Evolutionary conservation across 2,113 vertebrate genomes (phyloP).

Genomic region (Nyctibius bracteatus): DNA sequence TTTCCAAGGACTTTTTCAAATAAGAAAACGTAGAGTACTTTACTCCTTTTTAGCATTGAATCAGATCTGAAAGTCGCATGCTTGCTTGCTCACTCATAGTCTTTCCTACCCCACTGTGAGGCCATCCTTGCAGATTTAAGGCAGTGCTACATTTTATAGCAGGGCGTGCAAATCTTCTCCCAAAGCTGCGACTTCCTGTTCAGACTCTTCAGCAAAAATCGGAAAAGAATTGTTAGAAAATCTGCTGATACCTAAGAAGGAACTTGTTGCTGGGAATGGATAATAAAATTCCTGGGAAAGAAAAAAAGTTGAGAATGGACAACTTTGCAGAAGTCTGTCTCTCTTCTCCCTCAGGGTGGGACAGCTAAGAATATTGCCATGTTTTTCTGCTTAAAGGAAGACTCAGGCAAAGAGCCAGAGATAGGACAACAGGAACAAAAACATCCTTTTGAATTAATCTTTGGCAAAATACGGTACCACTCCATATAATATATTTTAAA

Average conservation of each 20-base stretch:
- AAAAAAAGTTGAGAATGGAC: neutral
- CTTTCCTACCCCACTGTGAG: neutral
- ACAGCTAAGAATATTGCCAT: neutral
- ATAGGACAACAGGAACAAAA: neutral
- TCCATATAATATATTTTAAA: neutral
- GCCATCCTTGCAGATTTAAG: neutral
- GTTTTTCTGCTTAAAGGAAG: neutral
- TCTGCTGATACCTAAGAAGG: neutral
- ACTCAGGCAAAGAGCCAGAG: neutral
- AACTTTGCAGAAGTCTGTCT: neutral
- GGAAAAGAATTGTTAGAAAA: neutral
- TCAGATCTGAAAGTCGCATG: neutral
- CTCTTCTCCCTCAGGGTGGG: neutral
- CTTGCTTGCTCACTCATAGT: neutral
- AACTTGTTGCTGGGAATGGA: neutral
- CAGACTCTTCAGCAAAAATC: neutral
- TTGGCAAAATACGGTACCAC: neutral
- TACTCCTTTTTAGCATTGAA: neutral
- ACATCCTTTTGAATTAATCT: neutral
- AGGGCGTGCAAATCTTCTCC: neutral
- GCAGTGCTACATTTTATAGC: neutral
- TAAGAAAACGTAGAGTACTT: neutral
- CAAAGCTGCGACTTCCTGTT: neutral
- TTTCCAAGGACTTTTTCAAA: neutral
- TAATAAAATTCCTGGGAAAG: neutral